Percentiles rank a stretch among this genome's conserved stretches.
phyloP scores from a whole-genome alignment of 2,113 vertebrate species.

The Cyanocitta stelleri region DNA sequence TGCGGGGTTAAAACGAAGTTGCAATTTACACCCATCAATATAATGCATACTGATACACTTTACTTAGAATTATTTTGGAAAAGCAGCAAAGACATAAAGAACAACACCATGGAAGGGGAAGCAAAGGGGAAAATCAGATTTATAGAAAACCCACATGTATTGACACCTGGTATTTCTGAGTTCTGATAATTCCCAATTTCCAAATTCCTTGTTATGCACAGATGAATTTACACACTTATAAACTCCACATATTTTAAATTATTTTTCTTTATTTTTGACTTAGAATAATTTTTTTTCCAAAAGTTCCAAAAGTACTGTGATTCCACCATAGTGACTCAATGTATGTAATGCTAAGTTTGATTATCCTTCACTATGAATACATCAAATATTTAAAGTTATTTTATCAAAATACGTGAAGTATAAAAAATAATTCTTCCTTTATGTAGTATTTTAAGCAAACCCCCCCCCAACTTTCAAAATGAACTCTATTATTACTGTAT shows the following conservation, averaged over 20 bases:
- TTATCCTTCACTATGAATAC: not conserved
- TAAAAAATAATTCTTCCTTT: not conserved
- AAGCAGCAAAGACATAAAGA: not conserved
- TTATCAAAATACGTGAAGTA: not conserved
- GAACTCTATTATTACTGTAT: not conserved
- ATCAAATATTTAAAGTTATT: not conserved
- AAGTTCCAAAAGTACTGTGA: not conserved
- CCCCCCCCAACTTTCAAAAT: not conserved
- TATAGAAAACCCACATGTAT: not conserved
- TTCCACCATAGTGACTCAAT: not conserved
- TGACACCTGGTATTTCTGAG: not conserved
- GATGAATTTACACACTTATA: not conserved
- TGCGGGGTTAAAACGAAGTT: not conserved
- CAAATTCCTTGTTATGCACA: not conserved
- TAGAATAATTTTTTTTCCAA: not conserved
- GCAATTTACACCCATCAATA: not conserved
- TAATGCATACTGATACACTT: not conserved
- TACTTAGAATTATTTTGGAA: not conserved
- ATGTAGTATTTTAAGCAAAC: not conserved
- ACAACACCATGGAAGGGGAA: not conserved
- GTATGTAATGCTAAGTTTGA: not conserved
- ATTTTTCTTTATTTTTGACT: not conserved
- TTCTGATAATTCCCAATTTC: not conserved
- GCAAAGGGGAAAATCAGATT: not conserved
- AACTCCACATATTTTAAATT: not conserved